Evolutionary conservation across 2,888 invertebrate genomes (phyloP).

Genomic region (Caenorhabditis virilis): DNA sequence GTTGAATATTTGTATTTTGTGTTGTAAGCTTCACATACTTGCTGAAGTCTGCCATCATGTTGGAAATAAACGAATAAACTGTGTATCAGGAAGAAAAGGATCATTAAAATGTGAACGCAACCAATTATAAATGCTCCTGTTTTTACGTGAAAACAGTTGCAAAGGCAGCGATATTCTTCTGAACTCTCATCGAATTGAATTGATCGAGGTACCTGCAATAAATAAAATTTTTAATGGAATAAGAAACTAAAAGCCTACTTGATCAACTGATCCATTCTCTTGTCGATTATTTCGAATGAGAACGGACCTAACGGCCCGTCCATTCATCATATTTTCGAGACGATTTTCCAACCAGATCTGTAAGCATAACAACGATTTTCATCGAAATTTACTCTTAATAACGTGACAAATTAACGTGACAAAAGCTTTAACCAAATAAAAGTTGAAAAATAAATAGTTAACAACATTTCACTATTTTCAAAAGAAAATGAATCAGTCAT

Average conservation of each 20-base stretch:
- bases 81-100: slow-evolving; percentile 65
- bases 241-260: slow-evolving; percentile 21
- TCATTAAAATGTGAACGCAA: slow-evolving; percentile 56
- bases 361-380: neutral
- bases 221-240: neutral
- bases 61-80: slow-evolving; percentile 64
- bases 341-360: slow-evolving; percentile 32
- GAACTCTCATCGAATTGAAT: slow-evolving; percentile 66
- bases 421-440: too few relatives aligned
- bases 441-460: too few relatives aligned
- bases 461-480: too few relatives aligned
- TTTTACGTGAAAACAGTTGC: slow-evolving; percentile 68
- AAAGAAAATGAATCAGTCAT: neutral
- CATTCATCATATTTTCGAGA: slow-evolving; percentile 59
- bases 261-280: slow-evolving; percentile 49
- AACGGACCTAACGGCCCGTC: slow-evolving; percentile 60
- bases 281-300: slow-evolving; percentile 57
- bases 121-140: slow-evolving; percentile 63
- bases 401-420: too few relatives aligned
- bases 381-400: neutral
- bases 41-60: slow-evolving; percentile 53
- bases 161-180: slow-evolving; percentile 65
- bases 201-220: slow-evolving; percentile 52
- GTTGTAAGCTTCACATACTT: too few relatives aligned
- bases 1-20: too few relatives aligned